phyloP scores from a whole-genome alignment of 2,113 vertebrate genomes.

The cattle (Bos taurus) region DNA sequence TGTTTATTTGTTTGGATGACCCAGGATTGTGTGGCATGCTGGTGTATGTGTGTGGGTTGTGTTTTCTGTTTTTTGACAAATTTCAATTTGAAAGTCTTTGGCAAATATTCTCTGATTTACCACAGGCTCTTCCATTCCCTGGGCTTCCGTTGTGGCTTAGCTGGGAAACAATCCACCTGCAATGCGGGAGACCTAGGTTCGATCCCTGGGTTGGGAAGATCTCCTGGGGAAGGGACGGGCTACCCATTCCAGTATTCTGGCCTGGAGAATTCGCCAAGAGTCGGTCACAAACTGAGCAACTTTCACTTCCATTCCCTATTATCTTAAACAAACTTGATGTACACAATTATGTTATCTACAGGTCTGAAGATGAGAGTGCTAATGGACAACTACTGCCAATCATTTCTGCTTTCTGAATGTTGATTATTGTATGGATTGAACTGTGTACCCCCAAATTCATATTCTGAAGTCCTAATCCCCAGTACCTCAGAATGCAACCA shows the following conservation, averaged over 20 bases:
- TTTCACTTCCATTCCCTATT: background rate
- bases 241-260: background rate
- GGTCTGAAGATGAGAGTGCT: background rate
- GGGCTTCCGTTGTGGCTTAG: background rate
- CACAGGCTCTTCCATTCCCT: background rate
- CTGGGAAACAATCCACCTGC: background rate
- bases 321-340: background rate
- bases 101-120: background rate
- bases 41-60: background rate
- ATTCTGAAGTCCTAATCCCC: background rate
- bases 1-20: background rate
- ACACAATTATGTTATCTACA: background rate
- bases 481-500: background rate
- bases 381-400: background rate
- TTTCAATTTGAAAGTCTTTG: background rate
- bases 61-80: background rate
- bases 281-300: background rate
- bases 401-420: background rate
- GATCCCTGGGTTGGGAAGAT: background rate
- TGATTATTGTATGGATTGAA: background rate
- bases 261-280: background rate
- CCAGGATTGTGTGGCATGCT: background rate
- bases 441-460: background rate
- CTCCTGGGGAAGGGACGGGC: background rate
- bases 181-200: background rate